Conservation (phyloP, 2,113 vertebrate species). For the Hippocampus mohnikei region DNA sequence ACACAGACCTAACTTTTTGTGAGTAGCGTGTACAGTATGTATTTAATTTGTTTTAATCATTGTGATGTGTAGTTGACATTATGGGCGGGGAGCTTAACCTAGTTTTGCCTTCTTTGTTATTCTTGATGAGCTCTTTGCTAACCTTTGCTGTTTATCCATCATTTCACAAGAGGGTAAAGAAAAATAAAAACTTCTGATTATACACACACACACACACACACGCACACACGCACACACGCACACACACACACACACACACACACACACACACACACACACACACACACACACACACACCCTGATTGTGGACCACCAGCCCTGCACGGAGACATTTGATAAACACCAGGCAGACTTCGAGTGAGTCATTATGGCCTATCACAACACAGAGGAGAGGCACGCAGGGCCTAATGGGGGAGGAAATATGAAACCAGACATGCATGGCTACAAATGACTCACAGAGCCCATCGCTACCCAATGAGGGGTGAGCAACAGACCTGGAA, state of each 20-base stretch:
- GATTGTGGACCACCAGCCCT: conserved; percentile 41
- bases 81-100: conserved; percentile 18
- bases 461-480: conserved; percentile 25
- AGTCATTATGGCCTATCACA: conserved; percentile 65
- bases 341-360: conserved; percentile 60
- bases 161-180: conserved; percentile 4
- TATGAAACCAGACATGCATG: conserved; percentile 57
- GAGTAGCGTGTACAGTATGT: too few species aligned
- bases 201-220: background rate
- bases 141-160: conserved; percentile 26
- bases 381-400: conserved; percentile 52
- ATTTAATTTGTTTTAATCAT: background rate
- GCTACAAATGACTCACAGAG: conserved; percentile 56
- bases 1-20: too few species aligned
- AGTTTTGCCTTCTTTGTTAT: conserved; percentile 31
- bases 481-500: conserved; percentile 38
- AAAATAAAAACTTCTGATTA: too few species aligned
- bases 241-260: background rate
- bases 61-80: conserved; percentile 30
- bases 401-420: conserved; percentile 60
- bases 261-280: conserved; percentile 1
- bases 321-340: conserved; percentile 56
- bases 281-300: background rate
- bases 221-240: background rate
- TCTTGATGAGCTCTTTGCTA: conserved; percentile 26